Percentiles rank a stretch among this genome's conserved stretches.
Evolutionary conservation across 2,113 vertebrate species (phyloP).

Genomic region (Pituophis catenifer): DNA sequence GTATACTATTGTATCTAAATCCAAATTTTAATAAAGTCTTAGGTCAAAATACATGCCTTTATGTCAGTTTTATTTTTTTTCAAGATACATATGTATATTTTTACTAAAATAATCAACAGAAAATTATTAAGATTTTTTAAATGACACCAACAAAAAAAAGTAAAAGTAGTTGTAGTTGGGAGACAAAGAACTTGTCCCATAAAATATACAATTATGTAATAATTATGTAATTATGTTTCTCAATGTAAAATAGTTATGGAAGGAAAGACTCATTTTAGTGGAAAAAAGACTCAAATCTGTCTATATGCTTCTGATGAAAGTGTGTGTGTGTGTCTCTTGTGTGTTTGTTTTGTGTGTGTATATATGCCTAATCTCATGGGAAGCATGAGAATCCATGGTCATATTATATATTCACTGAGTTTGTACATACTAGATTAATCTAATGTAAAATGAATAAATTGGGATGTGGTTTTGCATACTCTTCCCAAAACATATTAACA

Average conservation of each 20-base stretch:
- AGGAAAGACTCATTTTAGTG: not conserved
- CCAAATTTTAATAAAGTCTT: not conserved
- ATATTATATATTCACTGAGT: not conserved
- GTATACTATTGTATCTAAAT: not conserved
- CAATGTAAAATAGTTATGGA: not conserved
- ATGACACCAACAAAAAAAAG: not conserved
- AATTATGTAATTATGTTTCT: not conserved
- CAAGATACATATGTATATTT: not conserved
- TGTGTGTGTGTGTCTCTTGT: not conserved
- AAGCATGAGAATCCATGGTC: not conserved
- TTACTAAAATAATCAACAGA: not conserved
- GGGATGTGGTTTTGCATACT: not conserved
- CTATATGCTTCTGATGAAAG: not conserved
- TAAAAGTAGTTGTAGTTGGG: not conserved
- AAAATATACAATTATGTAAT: not conserved
- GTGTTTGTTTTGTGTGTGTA: not conserved
- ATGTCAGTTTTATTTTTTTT: not conserved
- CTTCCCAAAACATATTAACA: not conserved
- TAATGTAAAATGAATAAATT: not conserved
- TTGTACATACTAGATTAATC: not conserved
- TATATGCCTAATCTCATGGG: not conserved
- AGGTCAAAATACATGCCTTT: not conserved
- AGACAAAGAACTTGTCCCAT: not conserved
- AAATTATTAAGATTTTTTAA: not conserved
- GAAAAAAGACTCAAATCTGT: not conserved